phyloP scores from a whole-genome alignment of 2,888 invertebrate species.

The Meganola albula region DNA sequence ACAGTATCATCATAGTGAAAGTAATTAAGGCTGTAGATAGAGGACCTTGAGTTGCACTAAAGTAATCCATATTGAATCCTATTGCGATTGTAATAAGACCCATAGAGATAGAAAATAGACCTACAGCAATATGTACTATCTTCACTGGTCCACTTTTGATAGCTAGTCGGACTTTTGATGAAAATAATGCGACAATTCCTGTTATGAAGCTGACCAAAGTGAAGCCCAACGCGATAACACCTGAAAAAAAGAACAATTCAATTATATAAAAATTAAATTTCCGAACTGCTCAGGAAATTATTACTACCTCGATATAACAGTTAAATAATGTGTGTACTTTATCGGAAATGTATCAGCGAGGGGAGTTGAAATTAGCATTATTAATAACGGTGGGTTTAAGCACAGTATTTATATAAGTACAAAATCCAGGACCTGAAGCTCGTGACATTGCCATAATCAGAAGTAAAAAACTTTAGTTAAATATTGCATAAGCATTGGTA shows the following conservation, averaged over 20 bases:
- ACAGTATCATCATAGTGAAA: constrained; percentile 48
- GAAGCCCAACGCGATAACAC: constrained; percentile 70
- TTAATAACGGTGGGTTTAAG: too few relatives aligned
- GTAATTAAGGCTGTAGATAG: constrained; percentile 54
- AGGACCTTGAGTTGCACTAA: constrained; percentile 40
- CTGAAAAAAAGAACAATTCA: constrained; percentile 43
- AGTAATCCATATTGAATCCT: constrained; percentile 64
- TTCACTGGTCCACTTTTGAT: constrained; percentile 69
- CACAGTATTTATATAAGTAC: too few relatives aligned
- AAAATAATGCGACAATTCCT: constrained; percentile 72
- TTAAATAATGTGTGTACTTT: too few relatives aligned
- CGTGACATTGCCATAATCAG: too few relatives aligned
- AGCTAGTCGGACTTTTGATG: constrained; percentile 64
- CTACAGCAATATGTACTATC: constrained; percentile 72
- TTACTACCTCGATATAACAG: too few relatives aligned
- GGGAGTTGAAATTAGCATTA: too few relatives aligned
- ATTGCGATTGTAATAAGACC: constrained; percentile 68
- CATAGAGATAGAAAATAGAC: constrained; percentile 65
- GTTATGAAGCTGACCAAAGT: constrained; percentile 60
- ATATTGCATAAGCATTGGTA: too few relatives aligned
- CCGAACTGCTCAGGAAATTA: too few relatives aligned
- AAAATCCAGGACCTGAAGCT: too few relatives aligned
- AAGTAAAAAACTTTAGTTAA: too few relatives aligned
- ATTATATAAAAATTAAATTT: too few relatives aligned
- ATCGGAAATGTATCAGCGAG: too few relatives aligned